Evolutionary conservation across 92 coral and sea anemone genomes (phyloP), one percentile per base, ranked within the genome.

Genomic region (Actinostola sp.): DNA sequence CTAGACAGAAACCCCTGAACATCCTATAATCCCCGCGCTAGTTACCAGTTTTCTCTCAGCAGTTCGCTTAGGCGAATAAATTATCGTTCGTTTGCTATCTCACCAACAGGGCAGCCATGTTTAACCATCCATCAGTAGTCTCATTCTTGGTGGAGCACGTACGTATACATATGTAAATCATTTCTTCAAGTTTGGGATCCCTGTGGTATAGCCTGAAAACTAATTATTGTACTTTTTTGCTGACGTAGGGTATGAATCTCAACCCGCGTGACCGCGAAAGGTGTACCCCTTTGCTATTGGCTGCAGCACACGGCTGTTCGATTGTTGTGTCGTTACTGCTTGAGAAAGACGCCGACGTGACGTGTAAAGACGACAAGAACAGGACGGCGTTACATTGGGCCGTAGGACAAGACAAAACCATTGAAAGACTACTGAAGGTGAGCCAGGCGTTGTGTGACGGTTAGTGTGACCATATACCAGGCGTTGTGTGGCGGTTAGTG

Each of bases 381-480:
- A 72, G 97, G 63, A 87, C 97, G 27, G 84, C 93, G 36, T 66
- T 90, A 41, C 97, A 90, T 78, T 90, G 97, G 97, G 97, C 97
- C 1, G 97, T 90, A 1, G 97, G 97, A 43, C 97, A 90, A 73
- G 93, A 90, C 66, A 90, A 72, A 63, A 90, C 97, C 10, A 90
- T 84, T 32, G 97, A 90, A 42, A 65, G 92, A 24, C 80, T 90
- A 48, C 66, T 90, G 0, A 87, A 87, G 89, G 97, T 90, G 50
- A 44, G 51, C 21, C n/a, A n/a, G n/a, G 42, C 42, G 11, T 43
- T 63, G 52, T 49, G 63, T 57, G 63, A 57, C 36, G 28, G 2
- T 29, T n/a, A n/a, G n/a, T n/a, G n/a, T n/a, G n/a, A n/a, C n/a
- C n/a, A n/a, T n/a, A n/a, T n/a, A n/a, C n/a, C n/a, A n/a, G n/a